phyloP scores from a whole-genome alignment of 2,797 vertebrate genomes.

The Galago senegalensis region DNA sequence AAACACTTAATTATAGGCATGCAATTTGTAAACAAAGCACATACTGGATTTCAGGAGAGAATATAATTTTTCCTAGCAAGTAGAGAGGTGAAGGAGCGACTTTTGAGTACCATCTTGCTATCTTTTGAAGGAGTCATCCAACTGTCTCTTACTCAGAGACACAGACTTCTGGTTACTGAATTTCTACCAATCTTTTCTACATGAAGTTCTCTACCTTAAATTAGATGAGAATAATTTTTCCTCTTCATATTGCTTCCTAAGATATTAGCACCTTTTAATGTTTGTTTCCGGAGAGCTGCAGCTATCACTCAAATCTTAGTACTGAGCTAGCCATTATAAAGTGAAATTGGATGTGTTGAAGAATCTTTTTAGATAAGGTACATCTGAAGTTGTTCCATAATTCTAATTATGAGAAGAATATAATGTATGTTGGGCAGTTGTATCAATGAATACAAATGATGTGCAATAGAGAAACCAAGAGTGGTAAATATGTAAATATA shows the following conservation, averaged over 20 bases:
- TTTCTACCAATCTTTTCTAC: constrained; percentile 38
- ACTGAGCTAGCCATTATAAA: neutral
- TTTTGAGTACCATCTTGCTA: constrained; percentile 56
- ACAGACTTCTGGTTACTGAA: constrained; percentile 41
- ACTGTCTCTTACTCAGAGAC: constrained; percentile 57
- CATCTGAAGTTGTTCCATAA: neutral
- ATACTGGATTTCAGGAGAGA: constrained; percentile 30
- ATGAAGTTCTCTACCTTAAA: constrained; percentile 23
- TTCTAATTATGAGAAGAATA: constrained; percentile 47
- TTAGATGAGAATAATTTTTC: constrained; percentile 32
- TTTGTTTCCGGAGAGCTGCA: constrained; percentile 54
- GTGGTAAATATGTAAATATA: neutral
- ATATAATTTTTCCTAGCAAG: constrained; percentile 53
- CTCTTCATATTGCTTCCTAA: constrained; percentile 41
- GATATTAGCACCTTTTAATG: constrained; percentile 52
- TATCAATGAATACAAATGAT: neutral
- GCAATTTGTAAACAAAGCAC: constrained; percentile 62
- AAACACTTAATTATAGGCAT: constrained; percentile 44
- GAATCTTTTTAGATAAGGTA: constrained; percentile 47
- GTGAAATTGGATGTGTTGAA: constrained; percentile 32
- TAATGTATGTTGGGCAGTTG: neutral
- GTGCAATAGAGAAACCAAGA: neutral
- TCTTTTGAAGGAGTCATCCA: constrained; percentile 65
- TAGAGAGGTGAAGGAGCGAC: constrained; percentile 60
- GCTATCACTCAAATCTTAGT: constrained; percentile 37